Evolutionary conservation across 2,888 invertebrate genomes (phyloP), one percentile per base, ranked within the genome.

Genomic region (Parasteatoda lunata): DNA sequence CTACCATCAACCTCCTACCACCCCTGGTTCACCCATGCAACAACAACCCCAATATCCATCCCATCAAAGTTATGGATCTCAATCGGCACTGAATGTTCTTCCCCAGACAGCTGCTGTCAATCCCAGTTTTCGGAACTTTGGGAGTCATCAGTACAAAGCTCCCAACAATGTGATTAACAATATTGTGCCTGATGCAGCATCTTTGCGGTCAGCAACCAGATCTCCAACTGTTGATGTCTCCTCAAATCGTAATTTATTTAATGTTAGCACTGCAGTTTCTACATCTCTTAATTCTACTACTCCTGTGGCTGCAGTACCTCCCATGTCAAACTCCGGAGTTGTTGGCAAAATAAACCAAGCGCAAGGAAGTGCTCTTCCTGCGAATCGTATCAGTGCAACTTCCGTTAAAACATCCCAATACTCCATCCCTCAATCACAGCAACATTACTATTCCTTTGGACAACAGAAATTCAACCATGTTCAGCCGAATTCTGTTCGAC

Each of bases 11-110:
- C 91, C 92, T 13, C 90, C 93, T 73, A 99, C 99, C 84, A 99
- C 99, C 91, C 99, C 99, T 48, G 99, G 99, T 93, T 99, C 99
- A 65, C 99, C 99, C 98, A 99, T 99, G 91, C 99, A 93, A 91
- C 99, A 98, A 89, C 92, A 90, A 30, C 91, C 91, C 88, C 91
- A 91, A 88, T 90, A 91, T 51, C 89, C 92, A 90, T 92, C 93
- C 45, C 91, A 93, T 71, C 93, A 93, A 89, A 92, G 92, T 30
- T 93, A 90, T 88, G 90, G 91, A 66, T 90, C 90, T 72, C 91
- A 91, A 85, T 90, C 91, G 8, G 90, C 90, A 68, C 89, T 89
- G 47, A 89, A 84, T 75, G 89, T 89, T 11, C 87, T 90, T 69
- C 86, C 88, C 4, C 89, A 89, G 13, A 86, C 89, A 13, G 85